phyloP scores from a whole-genome alignment of 2,797 vertebrate species.

The Dendrocincla fuliginosa region DNA sequence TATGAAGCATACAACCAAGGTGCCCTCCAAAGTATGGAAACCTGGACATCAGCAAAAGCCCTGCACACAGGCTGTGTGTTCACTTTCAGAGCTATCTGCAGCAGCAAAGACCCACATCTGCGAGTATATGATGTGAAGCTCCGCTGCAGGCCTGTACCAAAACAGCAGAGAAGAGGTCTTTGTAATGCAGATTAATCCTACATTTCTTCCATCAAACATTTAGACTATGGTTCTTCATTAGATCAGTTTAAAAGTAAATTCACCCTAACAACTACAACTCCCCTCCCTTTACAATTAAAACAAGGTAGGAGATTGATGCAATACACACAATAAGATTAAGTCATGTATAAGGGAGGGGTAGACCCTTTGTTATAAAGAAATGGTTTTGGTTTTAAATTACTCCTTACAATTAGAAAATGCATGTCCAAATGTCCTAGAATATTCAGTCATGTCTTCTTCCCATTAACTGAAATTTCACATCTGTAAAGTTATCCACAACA shows the following conservation, averaged over 20 bases:
- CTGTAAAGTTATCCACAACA: not conserved
- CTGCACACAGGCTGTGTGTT: not conserved
- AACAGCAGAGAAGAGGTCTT: not conserved
- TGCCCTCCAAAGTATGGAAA: not conserved
- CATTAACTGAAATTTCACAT: not conserved
- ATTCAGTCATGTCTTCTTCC: not conserved
- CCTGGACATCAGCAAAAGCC: not conserved
- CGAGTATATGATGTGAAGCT: not conserved
- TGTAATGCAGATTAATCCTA: conserved; percentile 9
- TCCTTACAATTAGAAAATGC: not conserved
- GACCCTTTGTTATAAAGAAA: not conserved
- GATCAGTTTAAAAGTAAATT: conserved; percentile 43
- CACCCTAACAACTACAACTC: not conserved
- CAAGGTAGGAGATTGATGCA: not conserved
- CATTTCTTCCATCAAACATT: conserved; percentile 33
- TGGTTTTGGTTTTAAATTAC: not conserved
- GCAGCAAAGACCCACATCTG: not conserved
- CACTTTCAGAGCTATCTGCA: not conserved
- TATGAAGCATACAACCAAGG: not conserved
- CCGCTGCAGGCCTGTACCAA: not conserved
- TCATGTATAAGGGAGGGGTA: not conserved
- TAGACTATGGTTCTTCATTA: not conserved
- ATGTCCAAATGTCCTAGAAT: conserved; percentile 1
- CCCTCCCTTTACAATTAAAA: not conserved
- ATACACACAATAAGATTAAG: not conserved